Conservation (phyloP, 2,113 vertebrate species). For the Apistogramma diplotaenia region DNA sequence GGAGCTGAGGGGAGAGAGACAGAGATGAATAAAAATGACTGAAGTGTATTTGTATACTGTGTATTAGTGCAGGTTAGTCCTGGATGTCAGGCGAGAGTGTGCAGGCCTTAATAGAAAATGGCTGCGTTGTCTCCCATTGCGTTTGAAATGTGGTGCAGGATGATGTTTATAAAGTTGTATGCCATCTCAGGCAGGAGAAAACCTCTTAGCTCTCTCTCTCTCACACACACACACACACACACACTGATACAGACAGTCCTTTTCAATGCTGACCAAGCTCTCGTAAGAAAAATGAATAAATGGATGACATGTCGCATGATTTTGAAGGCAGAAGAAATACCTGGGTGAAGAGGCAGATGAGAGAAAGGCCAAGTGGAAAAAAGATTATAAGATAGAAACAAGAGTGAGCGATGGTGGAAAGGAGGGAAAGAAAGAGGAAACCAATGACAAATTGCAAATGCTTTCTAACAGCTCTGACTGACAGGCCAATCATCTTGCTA, state of each 20-base stretch:
- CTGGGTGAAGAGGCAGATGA: slow-evolving; percentile 18
- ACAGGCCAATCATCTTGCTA: slow-evolving; percentile 74
- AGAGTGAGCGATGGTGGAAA: slow-evolving; percentile 37
- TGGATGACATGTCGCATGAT: slow-evolving; percentile 49
- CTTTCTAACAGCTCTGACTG: slow-evolving; percentile 65
- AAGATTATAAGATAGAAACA: slow-evolving; percentile 38
- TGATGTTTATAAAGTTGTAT: slow-evolving; percentile 62
- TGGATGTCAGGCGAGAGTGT: slow-evolving; percentile 8
- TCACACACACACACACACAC: not conserved
- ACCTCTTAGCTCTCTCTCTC: slow-evolving; percentile 14
- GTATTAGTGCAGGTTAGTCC: not conserved
- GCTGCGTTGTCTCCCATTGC: slow-evolving; percentile 50
- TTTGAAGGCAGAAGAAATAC: slow-evolving; percentile 16
- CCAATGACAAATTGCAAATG: slow-evolving; percentile 58
- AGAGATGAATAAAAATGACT: too few relatives aligned
- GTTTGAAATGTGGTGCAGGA: slow-evolving; percentile 53
- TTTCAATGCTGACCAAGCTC: slow-evolving; percentile 36
- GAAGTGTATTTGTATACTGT: not conserved
- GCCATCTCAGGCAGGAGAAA: slow-evolving; percentile 29
- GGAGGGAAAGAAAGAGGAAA: slow-evolving; percentile 20
- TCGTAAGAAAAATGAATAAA: slow-evolving; percentile 56
- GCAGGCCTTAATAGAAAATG: slow-evolving; percentile 57
- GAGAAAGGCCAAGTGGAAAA: not conserved
- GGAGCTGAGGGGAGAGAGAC: too few relatives aligned
- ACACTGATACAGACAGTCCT: not conserved